Conservation (phyloP, 2,113 vertebrate species). For the Campylomormyrus tamandua region DNA sequence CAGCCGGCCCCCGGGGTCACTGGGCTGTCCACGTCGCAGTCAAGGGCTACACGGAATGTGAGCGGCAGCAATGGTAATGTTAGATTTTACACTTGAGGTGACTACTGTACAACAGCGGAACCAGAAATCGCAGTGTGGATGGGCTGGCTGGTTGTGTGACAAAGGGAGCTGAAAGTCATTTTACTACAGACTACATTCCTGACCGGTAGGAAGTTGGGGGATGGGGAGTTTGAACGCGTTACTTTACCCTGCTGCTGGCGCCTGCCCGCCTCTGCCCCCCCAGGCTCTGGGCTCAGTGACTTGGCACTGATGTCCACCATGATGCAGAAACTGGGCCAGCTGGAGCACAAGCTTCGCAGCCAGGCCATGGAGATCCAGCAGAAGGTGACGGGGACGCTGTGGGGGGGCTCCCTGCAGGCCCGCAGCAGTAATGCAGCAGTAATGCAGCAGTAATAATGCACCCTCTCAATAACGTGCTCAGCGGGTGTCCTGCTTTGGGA, state of each 20-base stretch:
- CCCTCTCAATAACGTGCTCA: neutral
- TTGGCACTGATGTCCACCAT: constrained; percentile 58
- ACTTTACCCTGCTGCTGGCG: neutral
- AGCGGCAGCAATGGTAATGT: constrained; percentile 22
- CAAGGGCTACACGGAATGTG: constrained; percentile 34
- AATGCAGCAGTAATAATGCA: neutral
- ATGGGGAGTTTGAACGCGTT: neutral
- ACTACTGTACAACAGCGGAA: neutral
- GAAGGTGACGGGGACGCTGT: constrained; percentile 58
- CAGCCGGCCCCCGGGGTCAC: neutral
- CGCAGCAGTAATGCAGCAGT: neutral
- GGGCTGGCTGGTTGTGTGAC: neutral
- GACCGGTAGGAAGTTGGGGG: neutral
- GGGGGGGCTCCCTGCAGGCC: neutral
- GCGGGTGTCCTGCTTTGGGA: neutral
- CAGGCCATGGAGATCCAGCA: constrained; percentile 62
- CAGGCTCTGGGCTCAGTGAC: constrained; percentile 47
- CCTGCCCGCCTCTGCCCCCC: neutral
- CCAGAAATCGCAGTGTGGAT: neutral
- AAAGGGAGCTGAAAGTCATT: neutral
- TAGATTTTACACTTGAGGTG: neutral
- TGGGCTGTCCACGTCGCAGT: constrained; percentile 21
- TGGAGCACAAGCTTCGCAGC: constrained; percentile 62
- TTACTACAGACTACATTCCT: neutral
- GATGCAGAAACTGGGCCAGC: constrained; percentile 56